Percentiles rank a stretch among this genome's conserved stretches.
Evolutionary conservation across 2,113 vertebrate genomes (phyloP).

Genomic region (Phyllopteryx taeniolatus): DNA sequence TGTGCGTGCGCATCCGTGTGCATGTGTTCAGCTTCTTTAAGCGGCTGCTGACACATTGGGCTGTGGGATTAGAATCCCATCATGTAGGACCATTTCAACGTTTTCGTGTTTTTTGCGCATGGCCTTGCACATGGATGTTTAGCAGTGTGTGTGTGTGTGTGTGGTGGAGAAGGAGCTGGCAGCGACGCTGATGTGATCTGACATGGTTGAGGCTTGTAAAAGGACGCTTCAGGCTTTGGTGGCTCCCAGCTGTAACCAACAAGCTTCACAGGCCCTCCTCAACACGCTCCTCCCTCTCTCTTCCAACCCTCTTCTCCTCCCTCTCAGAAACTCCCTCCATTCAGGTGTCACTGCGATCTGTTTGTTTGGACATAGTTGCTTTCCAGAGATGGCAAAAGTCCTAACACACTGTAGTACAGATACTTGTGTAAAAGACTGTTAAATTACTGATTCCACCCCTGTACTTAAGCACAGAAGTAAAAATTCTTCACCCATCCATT

Average conservation of each 20-base stretch:
- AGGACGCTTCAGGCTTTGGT: constrained; percentile 51
- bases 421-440: background rate
- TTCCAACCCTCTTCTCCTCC: constrained; percentile 1
- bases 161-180: constrained; percentile 36
- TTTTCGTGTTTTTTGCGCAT: constrained; percentile 16
- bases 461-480: background rate
- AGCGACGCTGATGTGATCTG: constrained; percentile 64
- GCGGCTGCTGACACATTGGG: constrained; percentile 35
- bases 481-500: no score
- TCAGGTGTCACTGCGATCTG: constrained; percentile 5
- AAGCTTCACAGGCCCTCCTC: constrained; percentile 8
- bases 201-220: constrained; percentile 55
- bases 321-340: constrained; percentile 25
- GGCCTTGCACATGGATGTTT: constrained; percentile 1
- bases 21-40: constrained; percentile 22
- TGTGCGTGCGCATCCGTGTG: constrained; percentile 1
- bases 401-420: background rate
- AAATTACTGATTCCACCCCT: background rate
- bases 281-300: background rate
- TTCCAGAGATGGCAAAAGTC: background rate
- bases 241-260: constrained; percentile 30
- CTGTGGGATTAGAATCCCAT: constrained; percentile 19
- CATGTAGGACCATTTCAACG: constrained; percentile 27
- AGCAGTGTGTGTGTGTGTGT: constrained; percentile 1
- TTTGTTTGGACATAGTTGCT: background rate